Base-by-base conservation (phyloP, 2,113 vertebrate genomes). In the Agapornis roseicollis region DNA sequence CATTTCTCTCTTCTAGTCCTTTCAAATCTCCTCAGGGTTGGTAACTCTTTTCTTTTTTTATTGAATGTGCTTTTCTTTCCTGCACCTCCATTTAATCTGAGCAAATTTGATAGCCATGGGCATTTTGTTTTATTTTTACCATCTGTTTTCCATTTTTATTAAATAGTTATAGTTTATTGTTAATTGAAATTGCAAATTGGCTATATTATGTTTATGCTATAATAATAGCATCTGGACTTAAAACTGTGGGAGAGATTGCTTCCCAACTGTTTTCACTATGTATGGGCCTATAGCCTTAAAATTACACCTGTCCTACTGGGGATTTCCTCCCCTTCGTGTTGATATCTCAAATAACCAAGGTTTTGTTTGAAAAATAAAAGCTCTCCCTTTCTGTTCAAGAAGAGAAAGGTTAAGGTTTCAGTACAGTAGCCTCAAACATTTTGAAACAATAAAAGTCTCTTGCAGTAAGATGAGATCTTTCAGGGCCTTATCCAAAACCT, bases 91-190 rank as follows among this genome's bases (percentile, higher is more conserved):
- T 90, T 91, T 90, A 76, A 91, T 81, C 79, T 83, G 42, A 81
- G 42, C 14, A 94, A 94, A 92, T 94, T 90, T 88, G 53, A 86
- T 96, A 91, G 77, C 92, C 72, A 64, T 49, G 58, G 76, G 93
- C 92, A 63, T 85, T 94, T 93, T 81, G 37, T 86, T 94, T 95
- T 90, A 91, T 80, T 95, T 91, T 95, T 94, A 52, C 94, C 88
- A 84, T 96, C 93, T 95, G 89, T 83, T 96, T 97, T 88, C 87
- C 61, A 91, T 93, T 96, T 96, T 96, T 97, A 96, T 94, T 94
- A 86, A 96, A 94, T 91, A 95, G 93, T 92, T 97, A 95, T 92
- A 80, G 61, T 93, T 96, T 95, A 90, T 90, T 96, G 93, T 96
- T 96, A 94, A 96, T 92, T 94, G 96, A 96, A 93, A 92, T 93